These are phyloP conservation scores for Caretta caretta DNA, from an alignment of 2,113 vertebrate genomes.

Conservation along the genomic window DNA sequence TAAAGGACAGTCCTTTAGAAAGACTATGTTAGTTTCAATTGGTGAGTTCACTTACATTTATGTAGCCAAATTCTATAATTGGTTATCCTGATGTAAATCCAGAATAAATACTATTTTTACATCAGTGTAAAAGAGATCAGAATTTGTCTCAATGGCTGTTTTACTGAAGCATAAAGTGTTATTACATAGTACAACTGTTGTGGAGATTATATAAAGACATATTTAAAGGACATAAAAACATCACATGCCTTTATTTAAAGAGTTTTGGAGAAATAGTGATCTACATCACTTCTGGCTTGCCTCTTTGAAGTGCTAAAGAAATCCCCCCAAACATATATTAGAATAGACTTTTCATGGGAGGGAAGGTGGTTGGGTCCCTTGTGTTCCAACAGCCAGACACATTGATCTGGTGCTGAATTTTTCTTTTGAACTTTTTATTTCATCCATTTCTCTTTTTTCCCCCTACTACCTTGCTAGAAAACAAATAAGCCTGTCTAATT, in stretches of 20 bases:
- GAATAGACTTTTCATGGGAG: neutral
- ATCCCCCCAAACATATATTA: neutral
- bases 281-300: neutral
- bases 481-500: neutral
- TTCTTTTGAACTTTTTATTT: neutral
- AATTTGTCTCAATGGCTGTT: neutral
- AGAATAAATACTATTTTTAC: neutral
- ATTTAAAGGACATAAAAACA: neutral
- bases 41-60: neutral
- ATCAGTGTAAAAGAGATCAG: neutral
- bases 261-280: neutral
- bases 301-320: neutral
- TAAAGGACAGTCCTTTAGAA: neutral
- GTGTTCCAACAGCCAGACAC: neutral
- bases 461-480: neutral
- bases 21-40: neutral
- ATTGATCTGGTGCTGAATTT: neutral
- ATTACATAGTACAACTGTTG: neutral
- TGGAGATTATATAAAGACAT: neutral
- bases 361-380: neutral
- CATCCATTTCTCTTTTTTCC: neutral
- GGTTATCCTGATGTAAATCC: neutral
- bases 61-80: neutral
- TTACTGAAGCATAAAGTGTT: neutral
- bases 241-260: neutral